Evolutionary conservation across 2,888 invertebrate species (phyloP).

Genomic region (Caenorhabditis sinica): DNA sequence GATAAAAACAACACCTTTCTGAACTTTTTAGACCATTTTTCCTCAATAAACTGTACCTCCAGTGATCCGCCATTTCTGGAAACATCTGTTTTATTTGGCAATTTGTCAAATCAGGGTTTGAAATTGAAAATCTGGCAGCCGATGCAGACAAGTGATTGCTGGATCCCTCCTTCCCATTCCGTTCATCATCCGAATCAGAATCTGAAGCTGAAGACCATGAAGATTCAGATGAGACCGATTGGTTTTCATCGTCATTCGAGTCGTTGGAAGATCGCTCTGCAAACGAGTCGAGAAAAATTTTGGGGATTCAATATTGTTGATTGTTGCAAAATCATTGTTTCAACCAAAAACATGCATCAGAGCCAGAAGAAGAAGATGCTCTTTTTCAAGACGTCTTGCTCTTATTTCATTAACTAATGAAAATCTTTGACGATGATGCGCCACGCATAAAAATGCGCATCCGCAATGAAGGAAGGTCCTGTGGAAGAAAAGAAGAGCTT

Average conservation of each 20-base stretch:
- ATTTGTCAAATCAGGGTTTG: conserved; percentile 81
- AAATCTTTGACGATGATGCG: conserved; percentile 57
- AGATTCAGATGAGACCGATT: conserved; percentile 51
- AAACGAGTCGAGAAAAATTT: background rate
- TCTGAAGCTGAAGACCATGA: conserved; percentile 51
- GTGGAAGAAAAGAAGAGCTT: conserved; percentile 19
- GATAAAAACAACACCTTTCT: background rate
- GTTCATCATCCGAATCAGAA: conserved; percentile 46
- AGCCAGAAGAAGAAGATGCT: conserved; percentile 25
- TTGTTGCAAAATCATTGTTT: conserved; percentile 24
- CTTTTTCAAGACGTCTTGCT: conserved; percentile 29
- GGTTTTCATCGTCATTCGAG: conserved; percentile 59
- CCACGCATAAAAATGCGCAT: conserved; percentile 66
- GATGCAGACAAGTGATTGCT: conserved; percentile 48
- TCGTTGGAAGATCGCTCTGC: conserved; percentile 60
- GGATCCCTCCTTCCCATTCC: conserved; percentile 15
- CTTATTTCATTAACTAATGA: conserved; percentile 65
- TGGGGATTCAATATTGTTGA: conserved; percentile 33
- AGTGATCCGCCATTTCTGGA: conserved; percentile 81
- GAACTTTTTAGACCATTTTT: background rate
- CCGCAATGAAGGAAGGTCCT: conserved; percentile 54
- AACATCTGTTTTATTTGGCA: conserved; percentile 80
- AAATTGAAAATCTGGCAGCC: conserved; percentile 75
- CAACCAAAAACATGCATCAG: conserved; percentile 20
- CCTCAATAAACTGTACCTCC: conserved; percentile 77